Conservation (phyloP, 2,113 vertebrate species). For the Alces alces region DNA sequence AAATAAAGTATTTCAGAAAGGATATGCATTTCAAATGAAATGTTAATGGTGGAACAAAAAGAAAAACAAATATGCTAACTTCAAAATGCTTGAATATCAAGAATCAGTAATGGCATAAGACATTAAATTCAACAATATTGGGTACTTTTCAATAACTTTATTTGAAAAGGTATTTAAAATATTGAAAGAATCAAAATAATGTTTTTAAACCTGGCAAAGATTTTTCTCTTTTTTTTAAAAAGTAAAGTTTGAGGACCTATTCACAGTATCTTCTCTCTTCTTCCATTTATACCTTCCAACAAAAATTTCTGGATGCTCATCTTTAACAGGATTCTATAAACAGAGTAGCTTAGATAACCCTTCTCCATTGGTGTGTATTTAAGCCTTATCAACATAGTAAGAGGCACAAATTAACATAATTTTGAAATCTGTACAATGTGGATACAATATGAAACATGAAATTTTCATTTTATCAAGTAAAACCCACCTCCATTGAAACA, state of each 20-base stretch:
- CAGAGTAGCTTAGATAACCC: background rate
- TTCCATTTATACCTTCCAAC: slow-evolving; percentile 16
- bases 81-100: slow-evolving; percentile 87
- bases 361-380: background rate
- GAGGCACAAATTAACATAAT: slow-evolving; percentile 18
- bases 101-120: slow-evolving; percentile 78
- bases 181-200: slow-evolving; percentile 48
- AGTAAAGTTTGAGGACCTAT: slow-evolving; percentile 3
- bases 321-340: slow-evolving; percentile 10
- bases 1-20: slow-evolving; percentile 75
- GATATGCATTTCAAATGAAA: slow-evolving; percentile 84
- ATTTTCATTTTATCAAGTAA: slow-evolving; percentile 43
- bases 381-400: background rate
- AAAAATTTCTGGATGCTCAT: background rate
- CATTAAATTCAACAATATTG: slow-evolving; percentile 76
- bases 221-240: background rate
- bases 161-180: slow-evolving; percentile 59
- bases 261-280: slow-evolving; percentile 34
- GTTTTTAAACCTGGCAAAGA: slow-evolving; percentile 51
- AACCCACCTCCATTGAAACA: background rate
- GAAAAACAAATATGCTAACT: slow-evolving; percentile 72
- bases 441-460: slow-evolving; percentile 2
- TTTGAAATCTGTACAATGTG: slow-evolving; percentile 28
- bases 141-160: slow-evolving; percentile 62
- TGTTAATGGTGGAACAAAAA: slow-evolving; percentile 77